phyloP scores from a whole-genome alignment of 2,888 invertebrate genomes.

The Hypselothyrea guttata region DNA sequence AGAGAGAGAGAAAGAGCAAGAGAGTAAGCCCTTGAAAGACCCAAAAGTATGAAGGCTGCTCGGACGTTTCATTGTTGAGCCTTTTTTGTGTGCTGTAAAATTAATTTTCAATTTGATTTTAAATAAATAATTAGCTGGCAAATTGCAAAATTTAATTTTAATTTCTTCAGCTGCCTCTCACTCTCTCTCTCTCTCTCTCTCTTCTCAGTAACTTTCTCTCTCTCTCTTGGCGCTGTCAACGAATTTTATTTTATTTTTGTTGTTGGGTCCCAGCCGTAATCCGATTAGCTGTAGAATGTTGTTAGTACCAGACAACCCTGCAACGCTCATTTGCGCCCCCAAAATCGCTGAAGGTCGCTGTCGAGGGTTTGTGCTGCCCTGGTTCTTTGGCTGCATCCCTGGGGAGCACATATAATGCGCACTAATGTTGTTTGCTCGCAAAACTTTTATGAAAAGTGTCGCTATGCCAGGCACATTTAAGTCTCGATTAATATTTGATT shows the following conservation, averaged over 20 bases:
- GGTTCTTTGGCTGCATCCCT: conserved; percentile 25
- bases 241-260: no score
- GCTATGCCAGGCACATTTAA: conserved; percentile 46
- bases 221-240: conserved; percentile 33
- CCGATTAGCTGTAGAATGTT: conserved; percentile 70
- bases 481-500: conserved; percentile 68
- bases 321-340: conserved; percentile 56
- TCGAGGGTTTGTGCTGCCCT: background rate
- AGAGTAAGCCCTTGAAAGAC: conserved; percentile 19
- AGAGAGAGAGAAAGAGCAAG: conserved; percentile 34
- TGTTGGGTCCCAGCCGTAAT: conserved; percentile 46
- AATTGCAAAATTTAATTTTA: conserved; percentile 82
- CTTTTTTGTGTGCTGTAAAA: conserved; percentile 74
- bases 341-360: conserved; percentile 51
- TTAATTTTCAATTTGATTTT: conserved; percentile 82
- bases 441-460: conserved; percentile 55
- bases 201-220: no score
- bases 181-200: background rate
- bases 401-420: conserved; percentile 75
- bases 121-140: conserved; percentile 82
- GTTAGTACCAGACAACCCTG: conserved; percentile 42
- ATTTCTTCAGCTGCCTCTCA: conserved; percentile 60
- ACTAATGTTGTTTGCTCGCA: conserved; percentile 74
- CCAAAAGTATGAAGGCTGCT: conserved; percentile 22
- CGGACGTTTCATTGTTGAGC: conserved; percentile 47